Evolutionary conservation across 2,888 invertebrate genomes (phyloP), one percentile per base, ranked within the genome.

Genomic region (Pseudococcus jackbeardsleyi): DNA sequence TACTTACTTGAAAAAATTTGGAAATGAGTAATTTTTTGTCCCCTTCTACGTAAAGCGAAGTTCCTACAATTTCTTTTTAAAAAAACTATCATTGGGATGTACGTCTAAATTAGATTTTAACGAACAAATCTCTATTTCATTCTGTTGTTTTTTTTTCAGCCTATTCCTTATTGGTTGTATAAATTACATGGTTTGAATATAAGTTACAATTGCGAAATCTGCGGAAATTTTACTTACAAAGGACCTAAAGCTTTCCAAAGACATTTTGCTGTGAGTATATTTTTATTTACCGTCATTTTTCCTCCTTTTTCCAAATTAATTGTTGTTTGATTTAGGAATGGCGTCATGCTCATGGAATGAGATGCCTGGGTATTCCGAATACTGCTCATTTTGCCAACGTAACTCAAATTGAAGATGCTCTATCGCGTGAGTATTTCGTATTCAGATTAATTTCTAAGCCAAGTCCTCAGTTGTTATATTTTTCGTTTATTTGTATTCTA

Each of bases 381-480:
- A 99, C 99, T 0, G 99, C 99, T 0, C 99, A 99, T 93, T 99
- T 99, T 93, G 99, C 99, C 0, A 99, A 99, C 92, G 99, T 99
- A 59, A 99, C 99, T 0, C 97, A 98, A 91, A 99, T 99, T 90
- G 99, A 99, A 92, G 99, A 99, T 92, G 99, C 99, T 0, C 93
- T 99, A 85, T 97, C 98, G 64, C 92, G 88, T 88, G 59, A 88
- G 54, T 82, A 39, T 39, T 6, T 59, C 7, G 12, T 54, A 54
- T n/a, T 54, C 54, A 15, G 1, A n/a, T 54, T n/a, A 0, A 54
- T 54, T 11, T 54, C n/a, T 50, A 4, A 54, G n/a, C 33, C 12
- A 0, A 50, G 48, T 9, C 48, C 8, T 50, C 15, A 15, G 4
- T 50, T 50, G 4, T 15, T 50, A 50, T 39, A 84, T 42, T 82